A percentile compares a stretch with the other conserved stretches of the same genome.
Conservation (phyloP, 2,113 vertebrate genomes). For the Stomatorhinus ivindoensis region DNA sequence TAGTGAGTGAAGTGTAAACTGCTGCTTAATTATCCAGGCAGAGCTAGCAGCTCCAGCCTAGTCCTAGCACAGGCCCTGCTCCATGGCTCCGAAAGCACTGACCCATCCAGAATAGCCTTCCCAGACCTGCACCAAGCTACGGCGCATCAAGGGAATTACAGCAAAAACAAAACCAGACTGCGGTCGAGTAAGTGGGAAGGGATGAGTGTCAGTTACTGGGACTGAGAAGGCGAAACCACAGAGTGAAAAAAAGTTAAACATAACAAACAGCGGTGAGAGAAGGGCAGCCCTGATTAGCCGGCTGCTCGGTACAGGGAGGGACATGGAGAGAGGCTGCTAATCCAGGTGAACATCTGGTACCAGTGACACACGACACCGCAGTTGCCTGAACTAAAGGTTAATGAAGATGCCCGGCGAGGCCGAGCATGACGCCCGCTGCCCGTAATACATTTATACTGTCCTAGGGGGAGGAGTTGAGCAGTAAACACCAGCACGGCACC, state of each 20-base stretch:
- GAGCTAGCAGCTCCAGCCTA: neutral
- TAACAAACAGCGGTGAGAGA: neutral
- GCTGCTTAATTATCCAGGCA: neutral
- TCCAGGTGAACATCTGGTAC: constrained; percentile 30
- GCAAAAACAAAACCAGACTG: constrained; percentile 3
- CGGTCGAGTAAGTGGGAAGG: neutral
- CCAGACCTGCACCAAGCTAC: neutral
- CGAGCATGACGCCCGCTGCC: neutral
- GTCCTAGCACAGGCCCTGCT: neutral
- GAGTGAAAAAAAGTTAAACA: neutral
- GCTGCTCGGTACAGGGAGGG: neutral
- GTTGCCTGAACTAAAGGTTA: constrained; percentile 22
- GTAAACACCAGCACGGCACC: neutral
- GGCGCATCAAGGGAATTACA: neutral
- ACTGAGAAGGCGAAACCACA: neutral
- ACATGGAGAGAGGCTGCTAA: constrained; percentile 25
- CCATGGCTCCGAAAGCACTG: neutral
- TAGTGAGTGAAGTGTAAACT: neutral
- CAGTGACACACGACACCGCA: constrained; percentile 10
- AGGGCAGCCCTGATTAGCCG: neutral
- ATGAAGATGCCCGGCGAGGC: neutral
- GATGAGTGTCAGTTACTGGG: constrained; percentile 5
- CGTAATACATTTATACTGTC: neutral
- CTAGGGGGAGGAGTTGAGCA: neutral
- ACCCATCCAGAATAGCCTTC: neutral